Evolutionary conservation across 2,113 vertebrate genomes (phyloP), one percentile per base, ranked within the genome.

Genomic region (Thomomys bottae): DNA sequence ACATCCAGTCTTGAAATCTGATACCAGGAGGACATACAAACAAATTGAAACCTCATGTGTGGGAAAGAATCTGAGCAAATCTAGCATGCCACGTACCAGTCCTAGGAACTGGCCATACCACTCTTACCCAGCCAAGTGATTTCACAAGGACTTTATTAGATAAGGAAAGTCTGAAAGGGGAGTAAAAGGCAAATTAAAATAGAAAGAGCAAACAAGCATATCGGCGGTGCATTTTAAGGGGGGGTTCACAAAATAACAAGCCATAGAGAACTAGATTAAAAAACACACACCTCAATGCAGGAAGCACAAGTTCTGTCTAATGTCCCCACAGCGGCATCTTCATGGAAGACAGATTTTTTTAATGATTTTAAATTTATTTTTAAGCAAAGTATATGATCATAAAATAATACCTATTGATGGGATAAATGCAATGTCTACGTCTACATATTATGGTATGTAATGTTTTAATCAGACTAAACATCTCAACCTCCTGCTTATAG

Each of bases 1-100:
- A 97, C 97, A 97, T 97, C 96, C 70, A 97, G 97, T 98, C 97
- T 97, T 76, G 98, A 98, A 98, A 98, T 97, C 94, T 97, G 98
- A 98, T 95, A 97, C 97, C 86, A 71, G 94, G 90, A 97, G 93
- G 96, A 96, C 98, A 97, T 89, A 97, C 91, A 96, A 97, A 97
- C 97, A 98, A 97, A 98, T 97, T 97, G 96, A 97, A 97, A 98
- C 97, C 97, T 97, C 97, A 98, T 97, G 98, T 98, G 98, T 98
- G 98, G 98, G 98, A 98, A 98, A 98, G 97, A 96, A 96, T 95
- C 96, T 81, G 94, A 96, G 96, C 96, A 96, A 97, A 97, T 97
- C 97, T 96, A 94, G 94, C 96, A 97, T 98, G 98, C 97, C 97
- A 76, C 67, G 92, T 93, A 76, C 95, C 96, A 96, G 97, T 97